These are phyloP conservation scores for Phengaris alcon DNA, from an alignment of 2,888 invertebrate species.

Conservation along the genomic window DNA sequence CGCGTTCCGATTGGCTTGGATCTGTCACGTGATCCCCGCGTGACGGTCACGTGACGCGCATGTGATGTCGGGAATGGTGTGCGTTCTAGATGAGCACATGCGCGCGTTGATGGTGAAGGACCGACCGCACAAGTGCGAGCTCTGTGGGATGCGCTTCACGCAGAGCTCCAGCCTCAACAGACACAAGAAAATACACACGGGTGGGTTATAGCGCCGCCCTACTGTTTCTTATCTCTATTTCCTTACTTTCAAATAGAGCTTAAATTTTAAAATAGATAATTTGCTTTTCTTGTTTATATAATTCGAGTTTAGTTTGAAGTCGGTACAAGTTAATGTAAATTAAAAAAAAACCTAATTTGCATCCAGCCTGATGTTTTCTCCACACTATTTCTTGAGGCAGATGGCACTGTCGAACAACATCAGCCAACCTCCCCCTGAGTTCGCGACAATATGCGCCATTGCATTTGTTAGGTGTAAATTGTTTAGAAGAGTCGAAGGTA, in stretches of 20 bases:
- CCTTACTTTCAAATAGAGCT: not conserved
- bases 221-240: conserved; percentile 43
- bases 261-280: conserved; percentile 30
- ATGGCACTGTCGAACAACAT: conserved; percentile 51
- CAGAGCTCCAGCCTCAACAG: conserved; percentile 86
- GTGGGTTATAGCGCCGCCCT: conserved; percentile 67
- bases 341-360: conserved; percentile 77
- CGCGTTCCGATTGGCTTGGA: conserved; percentile 51
- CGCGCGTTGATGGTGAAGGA: conserved; percentile 77
- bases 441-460: conserved; percentile 63
- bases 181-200: conserved; percentile 85
- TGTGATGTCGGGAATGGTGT: conserved; percentile 48
- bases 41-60: conserved; percentile 28
- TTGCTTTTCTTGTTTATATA: not conserved
- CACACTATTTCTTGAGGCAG: conserved; percentile 64
- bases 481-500: conserved; percentile 66
- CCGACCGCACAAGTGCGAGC: conserved; percentile 83
- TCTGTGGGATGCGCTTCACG: conserved; percentile 85
- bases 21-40: conserved; percentile 40
- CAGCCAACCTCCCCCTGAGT: conserved; percentile 74
- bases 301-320: conserved; percentile 43
- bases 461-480: conserved; percentile 55
- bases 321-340: conserved; percentile 82
- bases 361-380: conserved; percentile 58
- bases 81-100: conserved; percentile 78